Conservation (phyloP, 2,797 vertebrate genomes). For the Acipenser ruthenus region DNA sequence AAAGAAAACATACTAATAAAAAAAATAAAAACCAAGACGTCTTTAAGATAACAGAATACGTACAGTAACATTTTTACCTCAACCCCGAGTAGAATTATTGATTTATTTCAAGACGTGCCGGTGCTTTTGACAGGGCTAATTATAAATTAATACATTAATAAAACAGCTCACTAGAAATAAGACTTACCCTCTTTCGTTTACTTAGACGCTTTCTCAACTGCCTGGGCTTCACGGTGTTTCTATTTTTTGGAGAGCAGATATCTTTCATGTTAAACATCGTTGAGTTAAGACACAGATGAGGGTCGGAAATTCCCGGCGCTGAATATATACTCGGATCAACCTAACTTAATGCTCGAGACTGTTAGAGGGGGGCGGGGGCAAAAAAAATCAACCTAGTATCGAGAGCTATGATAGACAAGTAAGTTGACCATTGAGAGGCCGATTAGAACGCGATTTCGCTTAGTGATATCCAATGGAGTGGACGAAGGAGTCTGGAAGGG, state of each 20-base stretch:
- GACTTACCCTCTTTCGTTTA: conserved; percentile 73
- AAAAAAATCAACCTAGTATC: background rate
- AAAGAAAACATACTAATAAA: too few relatives aligned
- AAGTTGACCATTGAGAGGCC: conserved; percentile 24
- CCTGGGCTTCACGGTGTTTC: conserved; percentile 60
- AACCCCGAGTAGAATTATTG: too few relatives aligned
- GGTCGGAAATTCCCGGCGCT: conserved; percentile 71
- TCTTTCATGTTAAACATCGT: conserved; percentile 79
- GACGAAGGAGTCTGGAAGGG: rapidly evolving
- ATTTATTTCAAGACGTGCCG: too few relatives aligned
- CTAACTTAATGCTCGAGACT: conserved; percentile 30
- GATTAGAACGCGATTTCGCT: conserved; percentile 49
- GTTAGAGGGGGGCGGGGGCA: too few relatives aligned
- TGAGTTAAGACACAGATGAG: conserved; percentile 68
- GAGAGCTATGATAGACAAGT: conserved; percentile 7
- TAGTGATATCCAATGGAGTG: conserved; percentile 65
- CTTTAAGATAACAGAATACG: too few relatives aligned
- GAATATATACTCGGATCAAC: conserved; percentile 62
- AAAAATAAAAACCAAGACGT: too few relatives aligned
- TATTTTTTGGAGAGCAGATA: conserved; percentile 68
- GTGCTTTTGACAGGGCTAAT: too few relatives aligned
- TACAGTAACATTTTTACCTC: too few relatives aligned
- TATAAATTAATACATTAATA: background rate
- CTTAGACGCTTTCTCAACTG: conserved; percentile 58
- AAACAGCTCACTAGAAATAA: background rate